These are phyloP conservation scores for Littorina saxatilis DNA, from an alignment of 1,140 invertebrate species.

Conservation along the genomic window DNA sequence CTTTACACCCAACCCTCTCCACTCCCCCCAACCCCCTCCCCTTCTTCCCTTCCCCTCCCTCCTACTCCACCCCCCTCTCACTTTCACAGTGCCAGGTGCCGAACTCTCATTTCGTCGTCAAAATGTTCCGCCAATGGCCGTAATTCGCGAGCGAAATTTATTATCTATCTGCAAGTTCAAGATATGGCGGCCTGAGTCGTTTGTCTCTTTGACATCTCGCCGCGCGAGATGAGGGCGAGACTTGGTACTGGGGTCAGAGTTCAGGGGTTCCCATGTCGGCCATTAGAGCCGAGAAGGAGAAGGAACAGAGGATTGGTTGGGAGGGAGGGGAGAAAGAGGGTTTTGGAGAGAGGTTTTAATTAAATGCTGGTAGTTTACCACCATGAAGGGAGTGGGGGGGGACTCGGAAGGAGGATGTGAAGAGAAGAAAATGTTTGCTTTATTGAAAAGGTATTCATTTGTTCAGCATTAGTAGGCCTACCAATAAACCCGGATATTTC, in stretches of 20 bases:
- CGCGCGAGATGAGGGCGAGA: slow-evolving; percentile 18
- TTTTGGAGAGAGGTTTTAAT: too few relatives aligned
- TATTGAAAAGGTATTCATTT: too few relatives aligned
- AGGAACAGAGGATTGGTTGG: neutral
- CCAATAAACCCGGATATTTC: too few relatives aligned
- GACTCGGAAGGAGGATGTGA: neutral
- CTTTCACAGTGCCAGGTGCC: slow-evolving; percentile 9
- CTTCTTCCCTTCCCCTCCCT: neutral
- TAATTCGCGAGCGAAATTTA: slow-evolving; percentile 9
- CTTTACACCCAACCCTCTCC: neutral
- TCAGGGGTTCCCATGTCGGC: neutral
- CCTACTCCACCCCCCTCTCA: neutral
- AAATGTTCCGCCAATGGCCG: slow-evolving; percentile 7
- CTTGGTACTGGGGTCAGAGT: neutral
- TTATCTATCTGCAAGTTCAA: slow-evolving; percentile 30
- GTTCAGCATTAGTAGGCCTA: too few relatives aligned
- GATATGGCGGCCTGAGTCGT: slow-evolving; percentile 7
- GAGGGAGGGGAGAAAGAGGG: neutral
- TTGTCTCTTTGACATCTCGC: slow-evolving; percentile 22
- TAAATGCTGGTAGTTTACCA: neutral
- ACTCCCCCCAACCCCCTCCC: neutral
- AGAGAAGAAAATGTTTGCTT: too few relatives aligned
- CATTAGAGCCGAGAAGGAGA: neutral
- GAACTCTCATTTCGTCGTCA: neutral
- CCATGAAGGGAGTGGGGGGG: neutral